Conservation (phyloP, 2,888 invertebrate genomes). For the Nymphalis polychloros region DNA sequence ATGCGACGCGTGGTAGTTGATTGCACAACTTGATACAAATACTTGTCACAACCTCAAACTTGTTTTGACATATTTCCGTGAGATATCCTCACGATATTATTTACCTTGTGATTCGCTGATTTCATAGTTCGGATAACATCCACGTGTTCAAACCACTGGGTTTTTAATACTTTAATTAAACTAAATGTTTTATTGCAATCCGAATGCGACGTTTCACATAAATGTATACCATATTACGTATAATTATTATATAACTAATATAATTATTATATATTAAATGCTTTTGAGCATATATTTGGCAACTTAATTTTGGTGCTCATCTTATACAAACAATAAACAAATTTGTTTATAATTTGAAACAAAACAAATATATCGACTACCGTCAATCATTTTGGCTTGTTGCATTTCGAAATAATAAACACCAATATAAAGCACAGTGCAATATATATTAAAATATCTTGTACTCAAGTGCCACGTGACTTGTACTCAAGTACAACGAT, state of each 20-base stretch:
- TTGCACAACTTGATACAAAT: too few relatives aligned
- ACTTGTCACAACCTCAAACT: too few relatives aligned
- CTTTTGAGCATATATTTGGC: constrained; percentile 31
- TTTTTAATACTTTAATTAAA: neutral
- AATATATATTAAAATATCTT: neutral
- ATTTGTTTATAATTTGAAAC: neutral
- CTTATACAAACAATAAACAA: neutral
- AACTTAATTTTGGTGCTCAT: constrained; percentile 20
- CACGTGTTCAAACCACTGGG: too few relatives aligned
- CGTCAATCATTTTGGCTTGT: too few relatives aligned
- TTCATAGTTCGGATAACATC: too few relatives aligned
- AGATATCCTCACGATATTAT: too few relatives aligned
- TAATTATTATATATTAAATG: constrained; percentile 18
- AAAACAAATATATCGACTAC: neutral
- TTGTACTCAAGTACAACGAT: neutral
- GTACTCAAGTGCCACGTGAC: neutral
- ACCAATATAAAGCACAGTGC: constrained; percentile 12
- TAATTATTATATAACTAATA: neutral
- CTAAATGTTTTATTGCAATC: constrained; percentile 6
- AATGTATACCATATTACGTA: neutral
- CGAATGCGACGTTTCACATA: neutral
- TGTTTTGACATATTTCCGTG: too few relatives aligned
- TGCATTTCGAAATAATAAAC: neutral
- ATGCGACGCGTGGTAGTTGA: too few relatives aligned
- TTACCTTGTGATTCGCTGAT: too few relatives aligned